A percentile compares a stretch with the other conserved stretches of the same genome.
Conservation (phyloP, 2,797 vertebrate species). For the Hylomyscus alleni region DNA sequence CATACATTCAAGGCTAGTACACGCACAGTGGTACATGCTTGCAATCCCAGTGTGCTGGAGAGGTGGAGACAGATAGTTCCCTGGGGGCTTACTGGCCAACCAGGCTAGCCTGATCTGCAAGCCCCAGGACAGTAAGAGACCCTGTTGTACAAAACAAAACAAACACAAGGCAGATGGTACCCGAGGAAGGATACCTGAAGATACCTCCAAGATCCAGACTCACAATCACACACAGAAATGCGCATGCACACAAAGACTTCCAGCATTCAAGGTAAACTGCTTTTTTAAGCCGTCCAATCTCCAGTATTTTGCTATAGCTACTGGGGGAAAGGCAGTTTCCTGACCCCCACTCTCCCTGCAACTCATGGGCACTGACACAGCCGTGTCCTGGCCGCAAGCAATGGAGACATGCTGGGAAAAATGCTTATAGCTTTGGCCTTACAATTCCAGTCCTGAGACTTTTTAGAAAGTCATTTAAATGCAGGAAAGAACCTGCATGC, state of each 20-base stretch:
- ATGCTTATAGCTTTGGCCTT: not conserved
- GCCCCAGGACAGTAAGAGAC: not conserved
- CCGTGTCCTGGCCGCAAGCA: not conserved
- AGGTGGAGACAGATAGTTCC: not conserved
- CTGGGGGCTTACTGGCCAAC: not conserved
- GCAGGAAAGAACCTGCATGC: not conserved
- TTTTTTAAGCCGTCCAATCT: not conserved
- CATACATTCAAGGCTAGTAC: not conserved
- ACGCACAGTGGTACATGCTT: not conserved
- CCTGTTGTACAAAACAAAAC: not conserved
- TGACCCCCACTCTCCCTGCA: not conserved
- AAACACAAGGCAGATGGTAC: not conserved
- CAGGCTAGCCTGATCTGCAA: not conserved
- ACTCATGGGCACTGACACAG: fast-evolving
- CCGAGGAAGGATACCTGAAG: not conserved
- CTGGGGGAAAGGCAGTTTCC: not conserved
- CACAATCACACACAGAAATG: no score
- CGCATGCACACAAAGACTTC: not conserved
- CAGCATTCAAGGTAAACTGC: not conserved
- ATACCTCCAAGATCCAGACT: not conserved
- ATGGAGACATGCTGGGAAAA: fast-evolving
- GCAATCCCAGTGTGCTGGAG: not conserved
- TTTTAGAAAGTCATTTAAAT: not conserved
- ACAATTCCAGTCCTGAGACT: not conserved
- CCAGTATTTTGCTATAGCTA: not conserved